Evolutionary conservation across 2,797 vertebrate genomes (phyloP).

Genomic region (Lepilemur septentrionalis): DNA sequence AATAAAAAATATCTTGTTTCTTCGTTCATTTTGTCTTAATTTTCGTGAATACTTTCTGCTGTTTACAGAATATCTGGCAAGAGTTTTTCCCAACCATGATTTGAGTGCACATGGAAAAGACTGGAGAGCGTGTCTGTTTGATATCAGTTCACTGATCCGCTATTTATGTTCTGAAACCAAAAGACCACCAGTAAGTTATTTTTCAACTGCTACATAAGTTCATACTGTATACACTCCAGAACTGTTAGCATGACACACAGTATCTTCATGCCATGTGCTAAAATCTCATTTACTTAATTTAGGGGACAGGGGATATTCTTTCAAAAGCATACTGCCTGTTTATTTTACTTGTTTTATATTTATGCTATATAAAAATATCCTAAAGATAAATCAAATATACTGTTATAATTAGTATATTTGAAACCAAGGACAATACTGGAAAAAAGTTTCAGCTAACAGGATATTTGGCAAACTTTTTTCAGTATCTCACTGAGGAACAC

Average conservation of each 20-base stretch:
- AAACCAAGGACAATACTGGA: neutral
- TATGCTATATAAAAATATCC: constrained; percentile 11
- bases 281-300: constrained; percentile 40
- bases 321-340: constrained; percentile 41
- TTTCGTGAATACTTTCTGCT: constrained; percentile 53
- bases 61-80: constrained; percentile 85
- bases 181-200: constrained; percentile 74
- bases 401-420: neutral
- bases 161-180: constrained; percentile 75
- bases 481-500: constrained; percentile 11
- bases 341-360: constrained; percentile 43
- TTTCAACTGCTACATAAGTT: neutral
- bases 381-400: constrained; percentile 12
- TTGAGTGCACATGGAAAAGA: constrained; percentile 86
- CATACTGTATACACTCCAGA: neutral
- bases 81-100: constrained; percentile 84
- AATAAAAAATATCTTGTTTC: neutral
- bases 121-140: constrained; percentile 85
- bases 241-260: neutral
- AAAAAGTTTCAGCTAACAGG: neutral
- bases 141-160: constrained; percentile 81
- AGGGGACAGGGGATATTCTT: neutral
- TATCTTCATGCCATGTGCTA: neutral
- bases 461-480: constrained; percentile 44
- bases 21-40: constrained; percentile 26